Evolutionary conservation across 1,140 invertebrate species (phyloP).

Genomic region (Hyles euphorbiae): DNA sequence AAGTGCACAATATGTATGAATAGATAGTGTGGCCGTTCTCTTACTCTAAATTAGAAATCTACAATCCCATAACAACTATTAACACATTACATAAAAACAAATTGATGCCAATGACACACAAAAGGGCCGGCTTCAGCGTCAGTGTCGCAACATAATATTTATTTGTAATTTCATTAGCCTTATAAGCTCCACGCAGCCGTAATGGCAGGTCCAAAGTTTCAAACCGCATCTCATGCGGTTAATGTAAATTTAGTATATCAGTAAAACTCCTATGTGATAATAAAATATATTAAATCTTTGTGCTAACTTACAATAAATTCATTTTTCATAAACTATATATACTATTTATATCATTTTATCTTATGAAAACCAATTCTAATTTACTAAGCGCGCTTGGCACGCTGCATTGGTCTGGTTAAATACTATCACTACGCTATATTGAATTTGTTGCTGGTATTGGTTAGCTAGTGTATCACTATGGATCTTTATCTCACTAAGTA

Average conservation of each 20-base stretch:
- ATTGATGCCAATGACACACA: too few species aligned
- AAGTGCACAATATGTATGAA: too few species aligned
- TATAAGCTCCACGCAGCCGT: slow-evolving; percentile 55
- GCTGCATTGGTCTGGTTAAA: slow-evolving; percentile 57
- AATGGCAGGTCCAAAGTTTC: slow-evolving; percentile 46
- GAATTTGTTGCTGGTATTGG: slow-evolving; percentile 32
- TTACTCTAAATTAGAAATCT: too few species aligned
- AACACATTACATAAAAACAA: too few species aligned
- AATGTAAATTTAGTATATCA: slow-evolving; percentile 67
- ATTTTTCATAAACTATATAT: slow-evolving; percentile 70
- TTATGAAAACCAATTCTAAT: slow-evolving; percentile 53
- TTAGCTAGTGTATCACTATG: slow-evolving; percentile 37
- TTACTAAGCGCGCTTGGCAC: slow-evolving; percentile 60
- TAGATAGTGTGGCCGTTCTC: too few species aligned
- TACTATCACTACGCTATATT: slow-evolving; percentile 36
- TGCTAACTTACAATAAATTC: slow-evolving; percentile 74
- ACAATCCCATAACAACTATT: too few species aligned
- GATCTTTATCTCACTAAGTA: slow-evolving; percentile 18
- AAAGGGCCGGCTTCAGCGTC: too few species aligned
- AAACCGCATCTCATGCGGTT: slow-evolving; percentile 58
- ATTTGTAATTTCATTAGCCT: too few species aligned
- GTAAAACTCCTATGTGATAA: slow-evolving; percentile 71
- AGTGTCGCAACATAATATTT: too few species aligned
- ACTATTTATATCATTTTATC: slow-evolving; percentile 47
- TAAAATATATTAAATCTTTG: slow-evolving; percentile 76